phyloP scores from a whole-genome alignment of 2,888 invertebrate species.

The Dugesia japonica region DNA sequence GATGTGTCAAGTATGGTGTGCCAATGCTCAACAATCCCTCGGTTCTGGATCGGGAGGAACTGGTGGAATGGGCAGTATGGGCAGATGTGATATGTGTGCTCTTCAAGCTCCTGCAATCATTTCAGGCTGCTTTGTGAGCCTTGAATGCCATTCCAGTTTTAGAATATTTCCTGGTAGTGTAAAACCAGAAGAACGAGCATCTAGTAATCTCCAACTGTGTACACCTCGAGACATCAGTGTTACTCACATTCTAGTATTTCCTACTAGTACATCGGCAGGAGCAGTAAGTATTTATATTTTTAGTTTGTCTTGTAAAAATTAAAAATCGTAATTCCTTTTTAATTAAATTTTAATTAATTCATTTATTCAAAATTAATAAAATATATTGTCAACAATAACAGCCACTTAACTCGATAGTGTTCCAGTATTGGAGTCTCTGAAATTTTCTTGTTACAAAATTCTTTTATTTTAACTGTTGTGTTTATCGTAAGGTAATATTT shows the following conservation, averaged over 20 bases:
- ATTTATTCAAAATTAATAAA: no score
- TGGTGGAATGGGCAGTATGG: background rate
- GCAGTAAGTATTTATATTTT: conserved; percentile 13
- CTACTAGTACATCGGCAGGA: conserved; percentile 61
- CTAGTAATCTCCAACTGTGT: conserved; percentile 40
- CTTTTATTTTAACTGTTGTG: no score
- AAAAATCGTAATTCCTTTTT: no score
- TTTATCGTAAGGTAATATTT: no score
- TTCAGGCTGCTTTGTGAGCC: conserved; percentile 87
- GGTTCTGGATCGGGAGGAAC: background rate
- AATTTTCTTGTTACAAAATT: no score
- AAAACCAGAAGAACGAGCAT: conserved; percentile 44
- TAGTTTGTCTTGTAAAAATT: no score
- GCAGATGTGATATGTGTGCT: conserved; percentile 12
- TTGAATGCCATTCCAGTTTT: conserved; percentile 72
- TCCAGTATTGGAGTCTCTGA: no score
- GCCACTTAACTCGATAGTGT: no score
- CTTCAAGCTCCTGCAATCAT: conserved; percentile 67
- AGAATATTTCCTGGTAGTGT: conserved; percentile 50
- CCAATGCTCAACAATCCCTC: conserved; percentile 37
- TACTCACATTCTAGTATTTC: conserved; percentile 94
- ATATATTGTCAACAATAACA: no score
- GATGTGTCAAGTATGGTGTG: conserved; percentile 58
- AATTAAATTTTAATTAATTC: no score
- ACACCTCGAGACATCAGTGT: conserved; percentile 47